Evolutionary conservation across 2,797 vertebrate species (phyloP).

Genomic region (Heterohyrax brucei): DNA sequence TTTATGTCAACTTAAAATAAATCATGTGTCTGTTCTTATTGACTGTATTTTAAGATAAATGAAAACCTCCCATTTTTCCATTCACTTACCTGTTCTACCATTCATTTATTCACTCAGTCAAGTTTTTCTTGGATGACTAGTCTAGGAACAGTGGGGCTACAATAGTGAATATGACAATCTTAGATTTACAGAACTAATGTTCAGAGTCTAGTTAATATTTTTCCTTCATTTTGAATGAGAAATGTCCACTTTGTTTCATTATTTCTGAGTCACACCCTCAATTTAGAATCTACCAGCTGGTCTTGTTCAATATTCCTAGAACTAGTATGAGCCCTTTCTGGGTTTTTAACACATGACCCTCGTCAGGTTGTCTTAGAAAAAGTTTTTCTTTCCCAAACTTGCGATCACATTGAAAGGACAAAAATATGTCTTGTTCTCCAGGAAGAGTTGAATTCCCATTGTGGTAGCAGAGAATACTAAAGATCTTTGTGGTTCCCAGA

Average conservation of each 20-base stretch:
- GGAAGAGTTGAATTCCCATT: neutral
- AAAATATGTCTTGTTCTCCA: neutral
- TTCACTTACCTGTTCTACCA: neutral
- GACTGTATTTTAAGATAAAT: conserved; percentile 6
- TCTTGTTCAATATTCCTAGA: neutral
- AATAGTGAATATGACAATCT: neutral
- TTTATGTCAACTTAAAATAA: conserved; percentile 25
- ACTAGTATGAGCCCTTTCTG: neutral
- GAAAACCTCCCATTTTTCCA: neutral
- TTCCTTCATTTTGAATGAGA: neutral
- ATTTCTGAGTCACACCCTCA: neutral
- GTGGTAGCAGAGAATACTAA: neutral
- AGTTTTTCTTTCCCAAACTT: neutral
- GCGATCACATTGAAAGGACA: neutral
- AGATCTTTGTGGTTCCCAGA: neutral
- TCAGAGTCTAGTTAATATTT: neutral
- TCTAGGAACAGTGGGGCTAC: neutral
- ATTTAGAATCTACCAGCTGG: neutral
- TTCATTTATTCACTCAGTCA: neutral
- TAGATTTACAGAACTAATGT: neutral
- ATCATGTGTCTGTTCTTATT: neutral
- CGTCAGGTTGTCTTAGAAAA: neutral
- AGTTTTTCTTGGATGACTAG: neutral
- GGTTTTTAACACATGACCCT: neutral
- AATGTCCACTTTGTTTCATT: conserved; percentile 7